These are phyloP conservation scores for Tylochromis polylepis DNA, from an alignment of 2,113 vertebrate species.

Conservation along the genomic window DNA sequence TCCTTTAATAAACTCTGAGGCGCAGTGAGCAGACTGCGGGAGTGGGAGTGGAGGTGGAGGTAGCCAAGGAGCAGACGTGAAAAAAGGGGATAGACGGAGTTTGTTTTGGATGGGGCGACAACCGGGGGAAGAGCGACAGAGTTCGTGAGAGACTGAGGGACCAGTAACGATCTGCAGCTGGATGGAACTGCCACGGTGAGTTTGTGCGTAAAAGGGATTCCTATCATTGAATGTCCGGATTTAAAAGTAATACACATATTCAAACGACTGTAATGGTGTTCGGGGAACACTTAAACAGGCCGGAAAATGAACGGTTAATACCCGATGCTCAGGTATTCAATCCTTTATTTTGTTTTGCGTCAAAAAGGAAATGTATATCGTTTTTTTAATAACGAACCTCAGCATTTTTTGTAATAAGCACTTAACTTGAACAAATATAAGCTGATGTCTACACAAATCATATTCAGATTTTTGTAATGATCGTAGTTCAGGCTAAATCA, in stretches of 20 bases:
- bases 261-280: not conserved
- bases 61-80: not conserved
- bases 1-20: not conserved
- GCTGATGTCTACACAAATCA: not conserved
- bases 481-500: not conserved
- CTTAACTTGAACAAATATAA: not conserved
- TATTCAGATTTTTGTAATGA: not conserved
- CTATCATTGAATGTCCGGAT: not conserved
- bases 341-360: not conserved
- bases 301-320: not conserved
- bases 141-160: slow-evolving; percentile 27
- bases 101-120: slow-evolving; percentile 56
- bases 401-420: not conserved
- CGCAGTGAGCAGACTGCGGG: not conserved
- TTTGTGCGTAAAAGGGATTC: not conserved
- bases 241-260: not conserved
- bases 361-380: not conserved
- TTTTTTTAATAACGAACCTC: accelerated
- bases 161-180: not conserved
- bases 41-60: not conserved
- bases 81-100: slow-evolving; percentile 51
- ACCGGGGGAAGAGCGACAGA: slow-evolving; percentile 20
- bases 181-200: slow-evolving; percentile 48
- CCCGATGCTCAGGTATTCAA: not conserved
- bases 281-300: not conserved